Conservation (phyloP, 23 tunicate genomes). For the Halocynthia roretzi region DNA sequence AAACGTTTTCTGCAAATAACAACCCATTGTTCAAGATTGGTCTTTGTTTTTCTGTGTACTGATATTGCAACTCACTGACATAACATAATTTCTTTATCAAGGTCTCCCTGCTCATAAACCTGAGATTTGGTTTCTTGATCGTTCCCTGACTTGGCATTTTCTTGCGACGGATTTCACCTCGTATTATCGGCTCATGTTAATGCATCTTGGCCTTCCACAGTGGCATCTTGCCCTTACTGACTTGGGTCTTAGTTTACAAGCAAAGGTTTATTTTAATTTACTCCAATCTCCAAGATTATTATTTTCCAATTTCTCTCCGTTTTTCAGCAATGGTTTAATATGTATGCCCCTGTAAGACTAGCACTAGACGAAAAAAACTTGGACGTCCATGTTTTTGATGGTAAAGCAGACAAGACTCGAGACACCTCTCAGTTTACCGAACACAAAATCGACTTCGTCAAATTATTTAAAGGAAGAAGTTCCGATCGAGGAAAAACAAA, state of each 20-base stretch:
- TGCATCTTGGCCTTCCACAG: conserved; percentile 85
- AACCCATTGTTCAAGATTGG: no score
- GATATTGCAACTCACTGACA: no score
- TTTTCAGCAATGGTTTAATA: conserved; percentile 78
- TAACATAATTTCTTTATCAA: background rate
- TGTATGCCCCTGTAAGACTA: conserved; percentile 77
- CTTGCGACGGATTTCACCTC: conserved; percentile 54
- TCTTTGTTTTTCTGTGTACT: no score
- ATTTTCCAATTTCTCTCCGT: background rate
- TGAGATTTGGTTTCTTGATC: conserved; percentile 81
- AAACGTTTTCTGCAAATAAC: no score
- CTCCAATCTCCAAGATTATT: background rate
- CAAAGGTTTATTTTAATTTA: conserved; percentile 42
- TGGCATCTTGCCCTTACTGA: conserved; percentile 81
- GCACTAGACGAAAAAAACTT: conserved; percentile 34
- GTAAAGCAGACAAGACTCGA: background rate
- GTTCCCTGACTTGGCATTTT: conserved; percentile 60
- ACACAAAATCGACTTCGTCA: conserved; percentile 43
- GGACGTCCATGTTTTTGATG: background rate
- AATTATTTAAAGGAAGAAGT: conserved; percentile 56
- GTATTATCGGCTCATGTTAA: conserved; percentile 74
- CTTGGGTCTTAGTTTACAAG: conserved; percentile 52
- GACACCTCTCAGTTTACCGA: background rate
- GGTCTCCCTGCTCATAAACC: conserved; percentile 53
- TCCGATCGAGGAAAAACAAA: conserved; percentile 45